These are phyloP conservation scores for Drosophila pectinifera DNA, from an alignment of 1,140 invertebrate genomes.

Conservation along the genomic window DNA sequence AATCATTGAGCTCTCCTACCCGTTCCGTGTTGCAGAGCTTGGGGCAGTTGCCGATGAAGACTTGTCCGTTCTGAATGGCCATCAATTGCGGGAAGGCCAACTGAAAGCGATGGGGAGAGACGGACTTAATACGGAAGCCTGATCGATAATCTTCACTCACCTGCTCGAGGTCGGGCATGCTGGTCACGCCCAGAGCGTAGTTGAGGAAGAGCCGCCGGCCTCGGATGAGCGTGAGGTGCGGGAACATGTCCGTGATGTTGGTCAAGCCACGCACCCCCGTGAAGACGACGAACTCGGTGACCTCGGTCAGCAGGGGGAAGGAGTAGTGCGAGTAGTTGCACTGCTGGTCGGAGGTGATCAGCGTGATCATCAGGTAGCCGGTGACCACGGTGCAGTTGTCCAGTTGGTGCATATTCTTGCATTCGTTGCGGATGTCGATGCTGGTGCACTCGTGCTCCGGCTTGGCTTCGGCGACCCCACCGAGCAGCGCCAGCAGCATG, in stretches of 20 bases:
- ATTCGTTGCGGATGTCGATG: slow-evolving; percentile 92
- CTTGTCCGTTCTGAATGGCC: slow-evolving; percentile 76
- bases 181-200: slow-evolving; percentile 92
- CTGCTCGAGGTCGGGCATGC: slow-evolving; percentile 62
- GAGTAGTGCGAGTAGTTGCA: slow-evolving; percentile 53
- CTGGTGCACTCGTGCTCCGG: slow-evolving; percentile 87
- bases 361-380: slow-evolving; percentile 89
- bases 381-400: slow-evolving; percentile 93
- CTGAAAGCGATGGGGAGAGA: slow-evolving; percentile 28
- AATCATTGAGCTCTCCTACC: slow-evolving; percentile 31
- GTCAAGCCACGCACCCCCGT: slow-evolving; percentile 91
- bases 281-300: slow-evolving; percentile 88
- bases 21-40: slow-evolving; percentile 69
- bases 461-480: not conserved
- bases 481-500: slow-evolving; percentile 26
- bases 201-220: slow-evolving; percentile 94
- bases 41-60: slow-evolving; percentile 65
- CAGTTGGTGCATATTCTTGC: slow-evolving; percentile 89
- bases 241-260: slow-evolving; percentile 93
- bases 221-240: slow-evolving; percentile 96
- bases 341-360: slow-evolving; percentile 19
- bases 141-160: slow-evolving; percentile 32
- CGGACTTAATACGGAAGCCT: no score
- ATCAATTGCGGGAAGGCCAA: slow-evolving; percentile 68
- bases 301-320: slow-evolving; percentile 85